A percentile compares a stretch with the other conserved stretches of the same genome.
These are phyloP conservation scores for Drosophila mulleri DNA, from an alignment of 2,888 invertebrate species.

Conservation along the genomic window DNA sequence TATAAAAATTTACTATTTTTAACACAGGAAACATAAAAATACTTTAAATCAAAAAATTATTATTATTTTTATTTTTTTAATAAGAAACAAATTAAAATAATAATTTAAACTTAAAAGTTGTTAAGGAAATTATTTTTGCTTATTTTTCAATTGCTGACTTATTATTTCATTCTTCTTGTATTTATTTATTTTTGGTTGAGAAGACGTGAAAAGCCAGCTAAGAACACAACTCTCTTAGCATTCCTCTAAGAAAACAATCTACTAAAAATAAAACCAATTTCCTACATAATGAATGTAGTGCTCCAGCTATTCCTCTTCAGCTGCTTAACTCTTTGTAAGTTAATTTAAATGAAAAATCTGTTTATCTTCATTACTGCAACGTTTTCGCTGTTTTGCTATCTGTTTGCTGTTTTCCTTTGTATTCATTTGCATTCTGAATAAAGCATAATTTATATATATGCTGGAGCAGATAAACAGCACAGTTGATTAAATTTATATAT, in stretches of 20 bases:
- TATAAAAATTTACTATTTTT: no score
- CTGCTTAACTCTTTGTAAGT: not conserved
- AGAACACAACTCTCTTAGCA: not conserved
- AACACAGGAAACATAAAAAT: no score
- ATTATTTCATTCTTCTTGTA: no score
- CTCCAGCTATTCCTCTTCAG: not conserved
- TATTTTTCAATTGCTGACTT: no score
- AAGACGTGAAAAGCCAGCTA: no score
- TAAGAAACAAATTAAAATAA: no score
- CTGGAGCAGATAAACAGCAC: not conserved
- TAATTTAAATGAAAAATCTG: not conserved
- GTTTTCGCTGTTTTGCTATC: not conserved
- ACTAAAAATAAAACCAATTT: not conserved
- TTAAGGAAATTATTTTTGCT: no score
- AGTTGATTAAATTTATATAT: not conserved
- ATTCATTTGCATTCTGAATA: not conserved
- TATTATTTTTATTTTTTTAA: no score
- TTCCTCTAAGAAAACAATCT: not conserved
- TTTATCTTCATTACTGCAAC: not conserved
- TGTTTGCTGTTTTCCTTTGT: not conserved
- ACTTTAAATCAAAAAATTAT: no score
- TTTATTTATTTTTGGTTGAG: no score
- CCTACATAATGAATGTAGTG: not conserved
- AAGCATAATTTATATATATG: not conserved
- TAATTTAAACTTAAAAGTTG: no score